These are phyloP conservation scores for Alosa sapidissima DNA, from an alignment of 2,797 vertebrate species.

Conservation along the genomic window DNA sequence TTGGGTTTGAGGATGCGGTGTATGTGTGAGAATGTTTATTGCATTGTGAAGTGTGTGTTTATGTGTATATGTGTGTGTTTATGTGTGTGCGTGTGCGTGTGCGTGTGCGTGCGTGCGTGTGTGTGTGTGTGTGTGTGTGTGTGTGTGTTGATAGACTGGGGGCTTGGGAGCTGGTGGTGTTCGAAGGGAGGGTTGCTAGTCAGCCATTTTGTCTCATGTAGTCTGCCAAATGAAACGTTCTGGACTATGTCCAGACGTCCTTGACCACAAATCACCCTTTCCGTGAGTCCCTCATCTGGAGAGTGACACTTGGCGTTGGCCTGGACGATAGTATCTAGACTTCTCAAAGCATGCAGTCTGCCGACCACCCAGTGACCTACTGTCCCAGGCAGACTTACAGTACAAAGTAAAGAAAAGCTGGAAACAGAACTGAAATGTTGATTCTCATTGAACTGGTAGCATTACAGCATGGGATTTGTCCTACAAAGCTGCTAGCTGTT, in stretches of 20 bases:
- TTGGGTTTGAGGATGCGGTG: slow-evolving; percentile 35
- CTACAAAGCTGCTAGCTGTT: neutral
- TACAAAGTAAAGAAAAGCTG: neutral
- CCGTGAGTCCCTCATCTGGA: slow-evolving; percentile 23
- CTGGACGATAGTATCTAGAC: slow-evolving; percentile 34
- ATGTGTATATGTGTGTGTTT: neutral
- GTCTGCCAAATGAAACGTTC: slow-evolving; percentile 43
- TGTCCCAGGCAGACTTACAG: neutral
- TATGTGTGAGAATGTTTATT: slow-evolving; percentile 43
- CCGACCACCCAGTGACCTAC: slow-evolving; percentile 13
- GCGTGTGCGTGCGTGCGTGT: slow-evolving; percentile 30
- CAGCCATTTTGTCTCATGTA: slow-evolving; percentile 25
- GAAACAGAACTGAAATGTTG: neutral
- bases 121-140: slow-evolving; percentile 26
- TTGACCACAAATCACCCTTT: slow-evolving; percentile 29
- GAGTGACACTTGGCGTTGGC: slow-evolving; percentile 25
- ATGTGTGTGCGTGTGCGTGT: slow-evolving; percentile 40
- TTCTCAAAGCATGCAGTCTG: neutral
- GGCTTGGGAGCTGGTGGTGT: neutral
- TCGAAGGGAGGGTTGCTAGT: slow-evolving; percentile 3
- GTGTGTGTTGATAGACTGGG: slow-evolving; percentile 40
- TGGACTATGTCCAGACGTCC: slow-evolving; percentile 44
- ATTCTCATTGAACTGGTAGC: neutral
- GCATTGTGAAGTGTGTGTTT: neutral
- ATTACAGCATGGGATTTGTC: neutral